Conservation (phyloP, 2,113 vertebrate genomes). For the Microcebus ravelobensis region DNA sequence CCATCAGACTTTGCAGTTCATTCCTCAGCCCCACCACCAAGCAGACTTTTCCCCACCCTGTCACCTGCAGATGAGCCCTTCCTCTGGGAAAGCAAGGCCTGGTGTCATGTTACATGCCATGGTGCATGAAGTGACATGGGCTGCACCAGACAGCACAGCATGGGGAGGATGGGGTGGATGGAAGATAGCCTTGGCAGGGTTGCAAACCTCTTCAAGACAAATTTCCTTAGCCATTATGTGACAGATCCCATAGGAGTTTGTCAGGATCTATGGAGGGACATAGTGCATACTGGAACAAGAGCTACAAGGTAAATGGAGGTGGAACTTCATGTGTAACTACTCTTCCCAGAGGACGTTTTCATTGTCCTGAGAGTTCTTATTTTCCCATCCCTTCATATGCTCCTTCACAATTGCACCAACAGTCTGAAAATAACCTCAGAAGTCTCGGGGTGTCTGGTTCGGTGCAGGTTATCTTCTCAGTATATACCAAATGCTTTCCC, state of each 20-base stretch:
- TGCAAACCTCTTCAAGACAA: not conserved
- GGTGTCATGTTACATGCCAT: not conserved
- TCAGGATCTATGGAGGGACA: not conserved
- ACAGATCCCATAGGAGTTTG: not conserved
- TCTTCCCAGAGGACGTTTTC: not conserved
- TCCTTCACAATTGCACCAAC: fast-evolving
- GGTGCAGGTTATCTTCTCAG: not conserved
- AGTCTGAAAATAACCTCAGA: not conserved
- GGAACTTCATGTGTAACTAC: not conserved
- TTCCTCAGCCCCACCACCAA: not conserved
- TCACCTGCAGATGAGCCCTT: not conserved
- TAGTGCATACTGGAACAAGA: not conserved
- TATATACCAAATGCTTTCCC: no score
- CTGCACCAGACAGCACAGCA: not conserved
- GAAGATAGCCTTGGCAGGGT: not conserved
- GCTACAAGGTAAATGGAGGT: not conserved
- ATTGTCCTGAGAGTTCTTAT: not conserved
- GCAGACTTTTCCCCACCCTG: not conserved
- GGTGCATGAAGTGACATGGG: not conserved
- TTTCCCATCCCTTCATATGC: not conserved
- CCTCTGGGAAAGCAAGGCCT: not conserved
- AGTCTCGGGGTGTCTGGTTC: not conserved
- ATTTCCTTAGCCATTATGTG: not conserved
- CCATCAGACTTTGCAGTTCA: not conserved
- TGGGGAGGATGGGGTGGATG: not conserved